Evolutionary conservation across 1,140 invertebrate species (phyloP).

Genomic region (Phortica variegata): DNA sequence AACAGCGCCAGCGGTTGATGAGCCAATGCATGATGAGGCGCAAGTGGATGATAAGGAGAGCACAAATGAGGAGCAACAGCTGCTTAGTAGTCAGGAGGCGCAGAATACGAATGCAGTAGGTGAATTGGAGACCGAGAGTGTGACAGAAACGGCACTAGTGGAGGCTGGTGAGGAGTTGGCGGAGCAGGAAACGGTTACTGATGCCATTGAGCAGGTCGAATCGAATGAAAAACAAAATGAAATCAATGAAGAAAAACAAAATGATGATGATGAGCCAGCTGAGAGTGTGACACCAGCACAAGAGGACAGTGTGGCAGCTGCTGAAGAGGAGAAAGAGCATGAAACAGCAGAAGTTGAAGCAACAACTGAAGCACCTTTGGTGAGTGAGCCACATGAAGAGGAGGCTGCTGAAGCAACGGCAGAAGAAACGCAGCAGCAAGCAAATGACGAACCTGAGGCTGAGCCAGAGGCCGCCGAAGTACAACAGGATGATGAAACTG

Average conservation of each 20-base stretch:
- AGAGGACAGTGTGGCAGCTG: slow-evolving; percentile 3
- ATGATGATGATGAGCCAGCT: slow-evolving; percentile 2
- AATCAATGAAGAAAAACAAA: slow-evolving; percentile 5
- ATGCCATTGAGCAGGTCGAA: not conserved
- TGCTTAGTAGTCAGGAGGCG: slow-evolving; percentile 24
- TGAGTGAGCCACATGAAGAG: not conserved
- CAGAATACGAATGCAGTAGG: slow-evolving; percentile 28
- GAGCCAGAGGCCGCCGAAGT: not conserved
- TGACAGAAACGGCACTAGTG: slow-evolving; percentile 1
- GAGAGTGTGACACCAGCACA: not conserved
- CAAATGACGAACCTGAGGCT: not conserved
- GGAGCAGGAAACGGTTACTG: too few relatives aligned
- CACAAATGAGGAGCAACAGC: not conserved
- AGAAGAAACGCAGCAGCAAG: not conserved
- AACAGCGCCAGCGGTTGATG: slow-evolving; percentile 2
- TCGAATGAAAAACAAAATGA: too few relatives aligned
- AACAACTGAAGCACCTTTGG: not conserved
- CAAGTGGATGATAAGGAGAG: too few relatives aligned
- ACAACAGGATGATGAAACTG: not conserved
- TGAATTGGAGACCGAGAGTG: slow-evolving; percentile 16
- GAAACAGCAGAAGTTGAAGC: slow-evolving; percentile 6
- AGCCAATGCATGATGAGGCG: too few relatives aligned
- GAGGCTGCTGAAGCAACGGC: slow-evolving; percentile 6
- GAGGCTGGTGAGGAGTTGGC: slow-evolving; percentile 6
- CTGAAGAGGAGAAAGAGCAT: not conserved